phyloP scores from a whole-genome alignment of 1,140 invertebrate genomes.

The Pachyrhynchus sulphureomaculatus region DNA sequence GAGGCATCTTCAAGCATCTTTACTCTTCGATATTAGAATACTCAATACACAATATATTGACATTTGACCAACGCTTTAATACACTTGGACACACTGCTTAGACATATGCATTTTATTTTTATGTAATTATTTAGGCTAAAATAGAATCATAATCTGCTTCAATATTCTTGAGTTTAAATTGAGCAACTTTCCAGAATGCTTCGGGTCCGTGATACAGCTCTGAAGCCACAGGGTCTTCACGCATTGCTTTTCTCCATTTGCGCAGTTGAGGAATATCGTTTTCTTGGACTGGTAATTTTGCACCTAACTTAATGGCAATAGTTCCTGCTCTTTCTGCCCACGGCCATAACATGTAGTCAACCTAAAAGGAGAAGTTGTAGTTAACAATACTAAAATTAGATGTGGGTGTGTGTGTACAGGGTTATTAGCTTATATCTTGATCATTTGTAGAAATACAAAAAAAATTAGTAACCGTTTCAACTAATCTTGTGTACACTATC shows the following conservation, averaged over 20 bases:
- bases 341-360: conserved; percentile 89
- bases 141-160: conserved; percentile 42
- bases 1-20: too few species aligned
- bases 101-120: too few species aligned
- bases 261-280: conserved; percentile 36
- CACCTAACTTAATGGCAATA: conserved; percentile 57
- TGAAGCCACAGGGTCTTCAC: conserved; percentile 58
- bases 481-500: too few species aligned
- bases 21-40: too few species aligned
- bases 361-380: conserved; percentile 24
- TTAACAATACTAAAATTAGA: neutral
- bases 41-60: too few species aligned
- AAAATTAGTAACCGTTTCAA: too few species aligned
- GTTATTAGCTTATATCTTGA: neutral
- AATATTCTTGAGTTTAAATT: conserved; percentile 33
- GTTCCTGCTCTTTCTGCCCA: conserved; percentile 73
- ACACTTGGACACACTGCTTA: too few species aligned
- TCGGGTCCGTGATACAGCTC: conserved; percentile 43
- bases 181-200: conserved; percentile 40
- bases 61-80: too few species aligned
- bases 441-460: neutral
- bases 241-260: conserved; percentile 70
- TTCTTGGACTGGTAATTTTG: conserved; percentile 56
- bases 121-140: neutral
- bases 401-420: neutral